Evolutionary conservation across 2,113 vertebrate species (phyloP), one percentile per base, ranked within the genome.

Genomic region (Hyla sarda): DNA sequence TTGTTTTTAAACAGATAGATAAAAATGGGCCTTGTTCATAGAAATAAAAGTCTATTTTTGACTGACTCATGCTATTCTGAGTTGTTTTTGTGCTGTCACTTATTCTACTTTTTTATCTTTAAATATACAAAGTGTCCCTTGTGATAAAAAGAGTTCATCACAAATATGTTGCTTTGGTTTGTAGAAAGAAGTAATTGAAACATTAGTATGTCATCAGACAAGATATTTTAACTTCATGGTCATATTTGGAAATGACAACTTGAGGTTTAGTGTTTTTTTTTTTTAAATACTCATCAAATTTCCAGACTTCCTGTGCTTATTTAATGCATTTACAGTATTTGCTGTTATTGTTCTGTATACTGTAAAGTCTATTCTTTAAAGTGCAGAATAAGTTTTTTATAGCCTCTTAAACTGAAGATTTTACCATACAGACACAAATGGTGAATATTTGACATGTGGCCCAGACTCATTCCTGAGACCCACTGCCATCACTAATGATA

Each of bases 291-390:
- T 69, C 34, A 19, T 23, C 34, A 71, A 41, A 32, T 71, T 71
- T 34, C 67, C 67, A 71, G 67, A 41, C 67, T 71, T 41, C 67
- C 34, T 41, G 62, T 67, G 30, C 30, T 67, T 32, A 32, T 67
- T 32, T 28, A 67, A 67, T 67, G 67, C 67, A 71, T 41, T 71
- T 71, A 71, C 67, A 71, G 32, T 71, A 71, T 71, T 17, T 71
- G 67, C 67, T 71, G 21, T 71, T 71, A 71, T 71, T 41, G 32
- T 41, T 71, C 65, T 23, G 34, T 71, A 41, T 71, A 71, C 67
- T 71, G 34, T 71, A 71, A 71, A 71, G 34, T 17, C 32, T 12
- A 41, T 41, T 71, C 32, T 71, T 71, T 71, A 2, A 41, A 71
- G 34, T 71, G 67, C 19, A 71, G 19, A 71, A 71, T 71, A 71